Evolutionary conservation across 2,797 vertebrate genomes (phyloP).

Genomic region (Perdix hodgsoniae): DNA sequence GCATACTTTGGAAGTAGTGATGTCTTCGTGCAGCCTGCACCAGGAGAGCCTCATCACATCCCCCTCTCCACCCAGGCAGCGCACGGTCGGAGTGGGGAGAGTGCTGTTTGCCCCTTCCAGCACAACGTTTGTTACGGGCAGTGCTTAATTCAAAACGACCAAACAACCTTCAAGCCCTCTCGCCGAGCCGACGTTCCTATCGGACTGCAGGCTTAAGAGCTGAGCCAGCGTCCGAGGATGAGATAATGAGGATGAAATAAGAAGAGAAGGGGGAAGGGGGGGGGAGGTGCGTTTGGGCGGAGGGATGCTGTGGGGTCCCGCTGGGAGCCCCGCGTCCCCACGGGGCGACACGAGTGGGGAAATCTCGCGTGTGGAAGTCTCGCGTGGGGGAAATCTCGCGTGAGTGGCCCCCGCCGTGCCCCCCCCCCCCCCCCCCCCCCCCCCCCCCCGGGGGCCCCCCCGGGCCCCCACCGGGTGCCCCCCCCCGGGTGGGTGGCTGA

Average conservation of each 20-base stretch:
- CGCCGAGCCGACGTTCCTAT: neutral
- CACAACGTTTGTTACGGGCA: neutral
- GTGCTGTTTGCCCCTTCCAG: neutral
- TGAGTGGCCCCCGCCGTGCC: too few relatives aligned
- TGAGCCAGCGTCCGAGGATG: neutral
- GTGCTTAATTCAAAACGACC: neutral
- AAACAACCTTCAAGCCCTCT: neutral
- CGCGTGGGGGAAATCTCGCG: neutral
- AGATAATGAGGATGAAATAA: too few relatives aligned
- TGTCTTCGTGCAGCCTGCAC: neutral
- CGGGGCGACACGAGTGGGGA: neutral
- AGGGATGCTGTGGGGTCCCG: too few relatives aligned
- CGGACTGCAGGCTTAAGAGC: neutral
- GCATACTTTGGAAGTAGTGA: neutral
- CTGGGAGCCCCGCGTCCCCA: too few relatives aligned
- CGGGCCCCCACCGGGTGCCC: too few relatives aligned
- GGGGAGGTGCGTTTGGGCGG: too few relatives aligned
- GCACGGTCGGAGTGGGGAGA: neutral
- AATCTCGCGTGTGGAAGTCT: neutral
- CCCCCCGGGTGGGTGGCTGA: too few relatives aligned
- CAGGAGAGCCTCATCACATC: neutral
- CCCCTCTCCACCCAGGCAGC: rapidly evolving
- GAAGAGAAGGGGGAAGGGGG: too few relatives aligned
- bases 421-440: too few relatives aligned
- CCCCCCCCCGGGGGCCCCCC: too few relatives aligned